A percentile compares a stretch with the other conserved stretches of the same genome.
phyloP scores from a whole-genome alignment of 2,113 vertebrate species.

The Bos indicus region DNA sequence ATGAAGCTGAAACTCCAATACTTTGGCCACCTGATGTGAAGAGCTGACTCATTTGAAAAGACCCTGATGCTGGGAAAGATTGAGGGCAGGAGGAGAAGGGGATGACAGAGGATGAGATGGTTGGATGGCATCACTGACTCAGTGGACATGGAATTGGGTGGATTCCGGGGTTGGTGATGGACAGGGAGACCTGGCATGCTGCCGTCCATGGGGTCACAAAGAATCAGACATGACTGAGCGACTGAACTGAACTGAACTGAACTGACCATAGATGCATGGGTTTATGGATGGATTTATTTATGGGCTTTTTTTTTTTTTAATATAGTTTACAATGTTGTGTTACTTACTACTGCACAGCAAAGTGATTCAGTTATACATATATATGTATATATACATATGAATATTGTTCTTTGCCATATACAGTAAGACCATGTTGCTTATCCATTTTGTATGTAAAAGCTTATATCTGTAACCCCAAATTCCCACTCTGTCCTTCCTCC shows the following conservation, averaged over 20 bases:
- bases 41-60: background rate
- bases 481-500: no score
- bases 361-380: no score
- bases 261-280: background rate
- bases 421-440: no score
- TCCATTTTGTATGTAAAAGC: no score
- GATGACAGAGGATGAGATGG: background rate
- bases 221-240: rapidly evolving
- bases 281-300: no score
- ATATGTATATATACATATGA: no score
- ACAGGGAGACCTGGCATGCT: background rate
- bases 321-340: no score
- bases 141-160: background rate
- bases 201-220: rapidly evolving
- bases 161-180: background rate
- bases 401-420: no score
- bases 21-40: background rate
- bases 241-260: background rate
- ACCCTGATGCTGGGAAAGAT: background rate
- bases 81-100: background rate
- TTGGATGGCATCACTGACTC: background rate
- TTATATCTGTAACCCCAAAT: no score
- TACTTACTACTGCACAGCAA: no score
- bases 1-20: background rate
- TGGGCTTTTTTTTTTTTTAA: no score